Evolutionary conservation across 2,888 invertebrate species (phyloP).

Genomic region (Ecliptopera silaceata): DNA sequence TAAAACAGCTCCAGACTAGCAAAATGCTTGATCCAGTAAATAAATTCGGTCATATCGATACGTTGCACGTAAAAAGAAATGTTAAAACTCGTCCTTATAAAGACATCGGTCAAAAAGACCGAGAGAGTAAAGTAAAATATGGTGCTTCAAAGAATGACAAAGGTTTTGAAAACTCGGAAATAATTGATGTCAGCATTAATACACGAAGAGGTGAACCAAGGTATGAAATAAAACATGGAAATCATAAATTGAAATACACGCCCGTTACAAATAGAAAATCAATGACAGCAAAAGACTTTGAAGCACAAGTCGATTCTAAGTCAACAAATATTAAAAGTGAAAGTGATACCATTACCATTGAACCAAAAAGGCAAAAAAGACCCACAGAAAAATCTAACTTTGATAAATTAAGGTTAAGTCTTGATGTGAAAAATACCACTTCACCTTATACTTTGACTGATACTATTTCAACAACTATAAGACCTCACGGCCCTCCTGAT

Average conservation of each 20-base stretch:
- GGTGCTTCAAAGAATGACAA: conserved; percentile 39
- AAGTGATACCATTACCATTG: conserved; percentile 24
- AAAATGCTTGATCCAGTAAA: conserved; percentile 62
- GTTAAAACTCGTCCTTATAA: conserved; percentile 55
- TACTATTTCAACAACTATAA: conserved; percentile 38
- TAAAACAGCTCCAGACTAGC: conserved; percentile 71
- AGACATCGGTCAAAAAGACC: conserved; percentile 67
- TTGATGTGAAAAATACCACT: conserved; percentile 52
- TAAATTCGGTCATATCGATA: conserved; percentile 50
- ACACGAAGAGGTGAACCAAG: conserved; percentile 70
- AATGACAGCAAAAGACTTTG: conserved; percentile 62
- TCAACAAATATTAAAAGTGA: conserved; percentile 28
- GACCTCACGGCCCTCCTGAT: conserved; percentile 6
- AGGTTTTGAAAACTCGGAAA: conserved; percentile 42
- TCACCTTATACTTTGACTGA: conserved; percentile 54
- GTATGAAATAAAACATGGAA: conserved; percentile 63
- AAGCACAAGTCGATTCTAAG: conserved; percentile 40
- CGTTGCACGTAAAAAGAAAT: conserved; percentile 53
- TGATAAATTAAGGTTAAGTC: conserved; percentile 51
- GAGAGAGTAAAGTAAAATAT: conserved; percentile 41
- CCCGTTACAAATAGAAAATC: conserved; percentile 63
- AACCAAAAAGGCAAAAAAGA: conserved; percentile 30
- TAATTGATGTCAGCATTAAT: conserved; percentile 65
- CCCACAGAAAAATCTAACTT: conserved; percentile 43
- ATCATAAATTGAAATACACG: conserved; percentile 65